A percentile compares a stretch with the other conserved stretches of the same genome.
phyloP scores from a whole-genome alignment of 2,888 invertebrate species.

The Chironomus riparius region DNA sequence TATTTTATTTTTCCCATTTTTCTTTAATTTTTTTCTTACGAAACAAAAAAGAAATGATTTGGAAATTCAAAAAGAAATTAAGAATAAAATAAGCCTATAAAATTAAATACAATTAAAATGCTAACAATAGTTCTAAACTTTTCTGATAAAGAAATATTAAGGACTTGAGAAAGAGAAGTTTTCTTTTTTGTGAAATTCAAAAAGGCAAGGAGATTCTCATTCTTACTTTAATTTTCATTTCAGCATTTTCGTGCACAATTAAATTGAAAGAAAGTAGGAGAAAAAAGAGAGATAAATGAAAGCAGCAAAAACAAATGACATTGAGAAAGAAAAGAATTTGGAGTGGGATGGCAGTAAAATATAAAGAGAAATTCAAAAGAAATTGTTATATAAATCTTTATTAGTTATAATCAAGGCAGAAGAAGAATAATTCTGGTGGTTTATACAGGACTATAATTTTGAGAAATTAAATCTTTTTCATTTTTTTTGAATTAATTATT shows the following conservation, averaged over 20 bases:
- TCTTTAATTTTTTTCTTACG: not conserved
- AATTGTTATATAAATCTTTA: slow-evolving; percentile 24
- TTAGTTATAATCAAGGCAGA: slow-evolving; percentile 19
- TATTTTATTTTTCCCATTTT: not conserved
- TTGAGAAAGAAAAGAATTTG: not conserved
- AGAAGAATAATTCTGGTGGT: not conserved
- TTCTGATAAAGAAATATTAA: no score
- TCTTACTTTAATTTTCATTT: not conserved
- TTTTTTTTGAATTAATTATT: no score
- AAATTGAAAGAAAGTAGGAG: not conserved
- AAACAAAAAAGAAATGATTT: no score
- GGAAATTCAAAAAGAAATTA: no score
- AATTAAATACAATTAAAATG: no score
- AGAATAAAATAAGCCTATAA: no score
- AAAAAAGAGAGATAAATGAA: not conserved
- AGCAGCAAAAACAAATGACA: not conserved
- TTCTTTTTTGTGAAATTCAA: no score
- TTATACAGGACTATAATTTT: not conserved
- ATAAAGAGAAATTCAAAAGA: slow-evolving; percentile 1
- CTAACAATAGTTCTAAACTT: no score
- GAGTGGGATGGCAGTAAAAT: not conserved
- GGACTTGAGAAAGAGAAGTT: no score
- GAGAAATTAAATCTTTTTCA: no score
- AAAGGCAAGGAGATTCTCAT: not conserved
- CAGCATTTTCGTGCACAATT: not conserved